phyloP scores from a whole-genome alignment of 2,888 invertebrate species.

The Lycocerus yunnanus region DNA sequence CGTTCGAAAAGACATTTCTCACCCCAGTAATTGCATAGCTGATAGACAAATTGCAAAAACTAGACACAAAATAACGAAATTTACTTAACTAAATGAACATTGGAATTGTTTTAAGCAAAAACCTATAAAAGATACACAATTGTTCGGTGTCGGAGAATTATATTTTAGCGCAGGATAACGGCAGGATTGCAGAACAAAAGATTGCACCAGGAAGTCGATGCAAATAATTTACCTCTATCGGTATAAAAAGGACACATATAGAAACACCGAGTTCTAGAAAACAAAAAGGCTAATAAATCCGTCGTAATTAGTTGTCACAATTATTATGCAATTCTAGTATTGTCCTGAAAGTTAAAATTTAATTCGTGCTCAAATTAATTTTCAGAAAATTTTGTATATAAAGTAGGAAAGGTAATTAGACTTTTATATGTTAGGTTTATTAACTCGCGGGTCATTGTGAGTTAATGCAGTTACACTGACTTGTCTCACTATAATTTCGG shows the following conservation, averaged over 20 bases:
- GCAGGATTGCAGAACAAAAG: conserved; percentile 24
- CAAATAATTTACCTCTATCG: conserved; percentile 37
- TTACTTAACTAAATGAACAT: conserved; percentile 6
- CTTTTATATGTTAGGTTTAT: conserved; percentile 14
- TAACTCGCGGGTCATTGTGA: not conserved
- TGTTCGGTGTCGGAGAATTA: conserved; percentile 10
- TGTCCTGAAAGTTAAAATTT: conserved; percentile 9
- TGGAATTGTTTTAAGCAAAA: not conserved
- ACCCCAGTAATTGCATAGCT: not conserved
- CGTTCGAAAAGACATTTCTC: conserved; percentile 15
- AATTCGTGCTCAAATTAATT: not conserved
- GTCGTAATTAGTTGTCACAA: conserved; percentile 25
- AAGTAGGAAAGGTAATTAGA: not conserved
- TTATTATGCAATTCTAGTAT: conserved; percentile 21
- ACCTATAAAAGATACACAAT: not conserved
- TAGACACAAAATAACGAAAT: conserved; percentile 3
- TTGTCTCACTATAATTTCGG: not conserved
- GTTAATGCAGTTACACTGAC: not conserved
- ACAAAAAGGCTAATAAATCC: conserved; percentile 30
- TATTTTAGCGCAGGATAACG: conserved; percentile 16
- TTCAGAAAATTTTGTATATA: not conserved
- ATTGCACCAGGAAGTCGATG: conserved; percentile 34
- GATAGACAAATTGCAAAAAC: conserved; percentile 18
- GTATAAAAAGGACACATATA: conserved; percentile 25
- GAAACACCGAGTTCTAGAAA: conserved; percentile 9